phyloP scores from a whole-genome alignment of 2,113 vertebrate species.

The Melanerpes formicivorus region DNA sequence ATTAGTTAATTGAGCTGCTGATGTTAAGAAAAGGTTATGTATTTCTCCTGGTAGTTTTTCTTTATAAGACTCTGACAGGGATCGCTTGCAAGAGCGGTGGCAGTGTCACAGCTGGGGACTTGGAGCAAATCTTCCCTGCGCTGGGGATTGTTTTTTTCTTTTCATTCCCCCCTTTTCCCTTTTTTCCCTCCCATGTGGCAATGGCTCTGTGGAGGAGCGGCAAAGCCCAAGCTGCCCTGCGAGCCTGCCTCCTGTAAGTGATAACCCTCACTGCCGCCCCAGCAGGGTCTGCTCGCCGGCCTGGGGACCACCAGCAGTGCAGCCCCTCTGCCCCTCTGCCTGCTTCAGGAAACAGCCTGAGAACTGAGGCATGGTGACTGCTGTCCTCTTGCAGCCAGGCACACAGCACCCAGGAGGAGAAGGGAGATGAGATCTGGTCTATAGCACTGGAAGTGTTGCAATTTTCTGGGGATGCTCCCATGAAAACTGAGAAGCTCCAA shows the following conservation, averaged over 20 bases:
- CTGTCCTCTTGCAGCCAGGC: fast-evolving
- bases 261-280: not conserved
- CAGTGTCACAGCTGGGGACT: slow-evolving; percentile 26
- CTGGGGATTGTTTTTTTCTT: not conserved
- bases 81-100: slow-evolving; percentile 48
- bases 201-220: not conserved
- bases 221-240: not conserved
- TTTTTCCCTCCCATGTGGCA: fast-evolving
- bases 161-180: not conserved
- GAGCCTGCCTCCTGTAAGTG: not conserved
- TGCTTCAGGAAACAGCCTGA: not conserved
- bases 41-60: slow-evolving; percentile 73
- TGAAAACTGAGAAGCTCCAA: not conserved
- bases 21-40: slow-evolving; percentile 78
- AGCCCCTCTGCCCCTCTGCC: not conserved
- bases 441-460: fast-evolving
- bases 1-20: slow-evolving; percentile 73
- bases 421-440: not conserved
- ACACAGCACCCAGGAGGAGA: fast-evolving
- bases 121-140: slow-evolving; percentile 18
- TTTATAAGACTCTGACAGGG: slow-evolving; percentile 64
- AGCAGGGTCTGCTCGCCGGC: not conserved
- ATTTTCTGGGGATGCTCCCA: not conserved
- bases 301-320: slow-evolving; percentile 2
- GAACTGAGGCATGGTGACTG: not conserved